Conservation (phyloP, 1,140 invertebrate species). For the Ridgeia piscesae region DNA sequence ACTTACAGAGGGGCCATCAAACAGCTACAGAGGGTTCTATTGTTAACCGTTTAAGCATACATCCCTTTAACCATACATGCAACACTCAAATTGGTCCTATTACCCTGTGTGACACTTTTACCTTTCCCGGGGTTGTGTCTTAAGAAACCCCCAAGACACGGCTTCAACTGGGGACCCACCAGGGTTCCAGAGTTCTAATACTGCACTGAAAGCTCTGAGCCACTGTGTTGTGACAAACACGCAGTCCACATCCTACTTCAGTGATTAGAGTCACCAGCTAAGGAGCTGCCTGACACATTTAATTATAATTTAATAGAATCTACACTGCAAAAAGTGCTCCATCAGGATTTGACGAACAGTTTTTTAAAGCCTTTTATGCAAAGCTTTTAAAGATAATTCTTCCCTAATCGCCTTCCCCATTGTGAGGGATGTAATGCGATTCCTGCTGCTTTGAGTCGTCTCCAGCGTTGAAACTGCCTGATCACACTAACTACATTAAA, state of each 20-base stretch:
- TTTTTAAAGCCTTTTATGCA: background rate
- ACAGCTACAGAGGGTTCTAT: background rate
- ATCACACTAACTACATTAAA: too few relatives aligned
- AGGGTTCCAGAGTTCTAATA: background rate
- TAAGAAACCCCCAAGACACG: background rate
- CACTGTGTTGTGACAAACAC: background rate
- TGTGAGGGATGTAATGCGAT: background rate
- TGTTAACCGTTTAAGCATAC: too few relatives aligned
- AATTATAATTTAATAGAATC: background rate
- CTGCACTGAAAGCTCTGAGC: background rate
- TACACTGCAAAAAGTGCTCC: background rate
- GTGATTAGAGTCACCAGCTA: background rate
- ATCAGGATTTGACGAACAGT: background rate
- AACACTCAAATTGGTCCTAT: background rate
- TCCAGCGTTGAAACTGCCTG: too few relatives aligned
- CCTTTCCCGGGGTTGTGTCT: background rate
- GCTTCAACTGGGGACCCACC: background rate
- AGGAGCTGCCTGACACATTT: background rate
- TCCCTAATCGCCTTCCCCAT: background rate
- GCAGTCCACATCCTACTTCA: background rate
- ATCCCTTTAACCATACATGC: too few relatives aligned
- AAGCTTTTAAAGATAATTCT: background rate
- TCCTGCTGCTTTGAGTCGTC: too few relatives aligned
- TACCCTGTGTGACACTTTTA: background rate
- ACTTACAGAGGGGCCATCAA: background rate